phyloP scores from a whole-genome alignment of 1,140 invertebrate species.

The Drosophila tsacasi region DNA sequence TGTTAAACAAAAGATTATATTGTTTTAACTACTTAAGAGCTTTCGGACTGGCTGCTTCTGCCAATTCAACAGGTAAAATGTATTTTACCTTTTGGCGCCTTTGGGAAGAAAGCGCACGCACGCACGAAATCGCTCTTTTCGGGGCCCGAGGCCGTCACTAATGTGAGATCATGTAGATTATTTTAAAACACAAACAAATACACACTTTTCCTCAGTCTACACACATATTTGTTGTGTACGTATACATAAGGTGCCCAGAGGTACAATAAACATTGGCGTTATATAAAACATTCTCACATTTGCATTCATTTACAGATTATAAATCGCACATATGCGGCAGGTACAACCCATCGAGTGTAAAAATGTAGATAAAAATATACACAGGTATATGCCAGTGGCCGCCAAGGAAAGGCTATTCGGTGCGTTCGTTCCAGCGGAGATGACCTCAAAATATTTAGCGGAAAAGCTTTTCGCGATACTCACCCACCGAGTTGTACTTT shows the following conservation, averaged over 20 bases:
- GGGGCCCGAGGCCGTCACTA: slow-evolving; percentile 31
- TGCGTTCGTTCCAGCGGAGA: slow-evolving; percentile 22
- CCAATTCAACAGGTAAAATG: slow-evolving; percentile 32
- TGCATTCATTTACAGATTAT: slow-evolving; percentile 40
- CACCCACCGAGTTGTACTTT: slow-evolving; percentile 66
- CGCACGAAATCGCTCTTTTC: slow-evolving; percentile 26
- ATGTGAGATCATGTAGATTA: slow-evolving; percentile 49
- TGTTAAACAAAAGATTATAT: slow-evolving; percentile 30
- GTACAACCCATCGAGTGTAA: slow-evolving; percentile 26
- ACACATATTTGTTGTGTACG: slow-evolving; percentile 31
- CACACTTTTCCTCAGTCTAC: slow-evolving; percentile 18
- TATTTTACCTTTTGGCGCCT: slow-evolving; percentile 25
- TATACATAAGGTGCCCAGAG: slow-evolving; percentile 7
- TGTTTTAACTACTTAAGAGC: slow-evolving; percentile 31
- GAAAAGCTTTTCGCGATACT: slow-evolving; percentile 63
- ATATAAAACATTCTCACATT: slow-evolving; percentile 36
- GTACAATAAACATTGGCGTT: slow-evolving; percentile 29
- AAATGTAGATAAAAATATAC: slow-evolving; percentile 41
- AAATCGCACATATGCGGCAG: slow-evolving; percentile 16
- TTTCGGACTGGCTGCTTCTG: slow-evolving; percentile 20
- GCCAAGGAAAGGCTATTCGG: slow-evolving; percentile 25
- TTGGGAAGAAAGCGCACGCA: slow-evolving; percentile 11
- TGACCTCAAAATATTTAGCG: slow-evolving; percentile 69
- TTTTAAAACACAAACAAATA: slow-evolving; percentile 52
- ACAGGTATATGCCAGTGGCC: slow-evolving; percentile 32